Base-by-base conservation (phyloP, 1,140 invertebrate genomes). In the Cryptotermes secundus region DNA sequence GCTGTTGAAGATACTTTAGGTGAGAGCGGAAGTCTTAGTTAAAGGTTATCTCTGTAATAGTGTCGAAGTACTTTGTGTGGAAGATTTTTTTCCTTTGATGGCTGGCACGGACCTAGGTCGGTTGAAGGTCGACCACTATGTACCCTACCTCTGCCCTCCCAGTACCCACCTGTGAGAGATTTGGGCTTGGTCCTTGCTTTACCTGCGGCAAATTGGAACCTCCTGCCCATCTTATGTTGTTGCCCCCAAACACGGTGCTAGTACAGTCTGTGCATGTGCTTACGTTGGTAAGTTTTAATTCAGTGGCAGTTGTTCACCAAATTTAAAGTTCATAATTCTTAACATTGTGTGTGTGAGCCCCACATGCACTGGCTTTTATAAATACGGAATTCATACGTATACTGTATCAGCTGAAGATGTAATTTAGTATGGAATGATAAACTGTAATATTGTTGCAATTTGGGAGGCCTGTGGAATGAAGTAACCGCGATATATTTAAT, bases 91-190 rank as follows among this genome's bases (percentile, higher is more conserved):
- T 31, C n/a, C 53, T 72, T n/a, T 72, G 59, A 72, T 72, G 31
- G 59, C 59, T 26, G 59, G 59, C 59, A 72, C 59, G 59, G 59
- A 72, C 59, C 59, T 72, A 72, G 59, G 59, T 72, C 59, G 59
- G 59, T 72, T 72, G 26, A 72, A 72, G 59, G 59, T 72, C 59
- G 59, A 72, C 59, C 59, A 72, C 59, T 31, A 14, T 31, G 1
- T 72, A 14, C 59, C 14, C 1, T 31, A 6, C 53, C 53, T 19
- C 19, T 59, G 53, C 53, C 53, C 22, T 59, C 22, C 53, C 12
- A 26, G 53, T 59, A 22, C 59, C 59, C 59, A n/a, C 59, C 59
- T n/a, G 59, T 3, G 59, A 31, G 26, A 72, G 59, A 72, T 72
- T 72, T 72, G 26, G 59, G 59, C 59, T 72, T 72, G 59, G 59